Conservation (phyloP, 2,888 invertebrate species). For the Drosophila colorata region DNA sequence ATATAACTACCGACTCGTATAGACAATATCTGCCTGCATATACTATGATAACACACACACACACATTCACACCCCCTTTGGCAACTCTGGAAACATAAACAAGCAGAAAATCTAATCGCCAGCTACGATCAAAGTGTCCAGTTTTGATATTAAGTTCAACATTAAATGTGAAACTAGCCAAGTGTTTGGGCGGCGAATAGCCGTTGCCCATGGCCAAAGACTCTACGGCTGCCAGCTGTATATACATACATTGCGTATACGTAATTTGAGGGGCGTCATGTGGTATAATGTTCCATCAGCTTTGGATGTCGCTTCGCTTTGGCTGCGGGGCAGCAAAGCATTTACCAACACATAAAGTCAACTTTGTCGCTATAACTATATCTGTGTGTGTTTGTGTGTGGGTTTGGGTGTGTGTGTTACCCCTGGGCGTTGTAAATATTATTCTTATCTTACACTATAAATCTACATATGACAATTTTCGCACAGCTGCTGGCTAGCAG, state of each 20-base stretch:
- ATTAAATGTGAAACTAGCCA: conserved; percentile 62
- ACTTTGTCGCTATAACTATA: conserved; percentile 48
- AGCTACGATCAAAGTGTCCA: conserved; percentile 74
- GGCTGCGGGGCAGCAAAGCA: conserved; percentile 57
- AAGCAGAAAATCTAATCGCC: conserved; percentile 70
- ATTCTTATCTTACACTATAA: conserved; percentile 78
- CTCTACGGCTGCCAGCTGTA: conserved; percentile 11
- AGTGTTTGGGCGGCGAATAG: conserved; percentile 58
- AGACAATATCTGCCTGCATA: conserved; percentile 38
- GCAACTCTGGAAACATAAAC: conserved; percentile 47
- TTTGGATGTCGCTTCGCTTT: conserved; percentile 48
- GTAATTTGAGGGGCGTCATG: conserved; percentile 76
- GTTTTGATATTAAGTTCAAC: conserved; percentile 68
- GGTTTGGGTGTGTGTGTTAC: conserved; percentile 40
- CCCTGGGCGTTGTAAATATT: conserved; percentile 79
- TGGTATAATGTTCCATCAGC: conserved; percentile 74
- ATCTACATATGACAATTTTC: conserved; percentile 82
- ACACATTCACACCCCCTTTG: conserved; percentile 26
- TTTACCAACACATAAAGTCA: conserved; percentile 72
- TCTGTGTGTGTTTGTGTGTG: conserved; percentile 10
- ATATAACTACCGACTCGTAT: conserved; percentile 9
- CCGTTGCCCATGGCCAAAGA: conserved; percentile 44
- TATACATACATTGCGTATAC: conserved; percentile 58
- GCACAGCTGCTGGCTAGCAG: conserved; percentile 54
- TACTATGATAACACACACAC: conserved; percentile 57